Base-by-base conservation (phyloP, 1,140 invertebrate species). In the Druon quercuslanigerum region DNA sequence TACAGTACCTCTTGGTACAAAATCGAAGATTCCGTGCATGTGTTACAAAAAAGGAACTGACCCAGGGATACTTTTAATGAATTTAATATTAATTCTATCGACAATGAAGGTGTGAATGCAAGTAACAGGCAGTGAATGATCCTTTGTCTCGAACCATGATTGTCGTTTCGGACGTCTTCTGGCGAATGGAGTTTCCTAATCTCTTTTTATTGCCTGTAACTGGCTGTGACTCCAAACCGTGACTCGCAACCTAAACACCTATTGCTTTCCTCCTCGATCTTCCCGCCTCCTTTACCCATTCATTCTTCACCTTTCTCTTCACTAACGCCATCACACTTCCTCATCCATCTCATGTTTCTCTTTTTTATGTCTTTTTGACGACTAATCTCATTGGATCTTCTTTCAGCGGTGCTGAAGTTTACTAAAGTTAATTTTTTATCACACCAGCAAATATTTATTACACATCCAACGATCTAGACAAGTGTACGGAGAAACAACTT, bases 191-290 rank as follows among this genome's bases (percentile, higher is more conserved):
- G 84, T 85, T 85, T 86, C 85, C 84, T 87, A 87, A 87, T 86
- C 84, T 82, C 83, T 84, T 86, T 88, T 87, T 87, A 88, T 87
- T 86, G 84, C 78, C 83, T 85, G 84, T 86, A 86, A 87, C 85
- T 84, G 77, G 72, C 76, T 85, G 80, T 84, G 85, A 85, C 85
- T 87, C 56, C 51, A 66, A 74, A 72, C 75, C 79, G 84, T 86
- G 82, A 76, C 71, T 77, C 50, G 83, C 79, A 85, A 86, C 57
- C 79, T 73, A 83, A 87, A 82, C 79, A 70, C 60, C 71, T 56
- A 75, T 77, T 78, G 73, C 57, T 72, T 60, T 19, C 75, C 40
- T 14, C 46, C 52, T 71, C 25, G 70, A 74, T n/a, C 60, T 78
- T 66, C 50, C 52, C 16, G 52, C 52, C n/a, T 57, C 25, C 12